A percentile compares a stretch with the other conserved stretches of the same genome.
Evolutionary conservation across 2,113 vertebrate genomes (phyloP).

Genomic region (Pogonocichla stellata): DNA sequence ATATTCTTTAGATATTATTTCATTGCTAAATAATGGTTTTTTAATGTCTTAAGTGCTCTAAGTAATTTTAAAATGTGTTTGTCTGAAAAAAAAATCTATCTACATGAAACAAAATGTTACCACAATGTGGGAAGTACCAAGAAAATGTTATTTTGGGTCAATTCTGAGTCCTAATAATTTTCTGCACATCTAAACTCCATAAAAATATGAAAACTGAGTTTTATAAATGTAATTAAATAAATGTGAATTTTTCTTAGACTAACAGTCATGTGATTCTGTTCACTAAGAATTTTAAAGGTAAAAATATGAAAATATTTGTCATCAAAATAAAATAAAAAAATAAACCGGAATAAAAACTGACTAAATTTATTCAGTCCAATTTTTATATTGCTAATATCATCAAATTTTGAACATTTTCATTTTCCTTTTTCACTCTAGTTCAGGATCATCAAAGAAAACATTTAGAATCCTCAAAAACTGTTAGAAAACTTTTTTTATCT

Average conservation of each 20-base stretch:
- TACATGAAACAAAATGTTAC: not conserved
- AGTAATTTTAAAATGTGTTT: not conserved
- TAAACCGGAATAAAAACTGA: fast-evolving
- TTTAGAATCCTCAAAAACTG: not conserved
- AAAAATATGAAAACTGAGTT: not conserved
- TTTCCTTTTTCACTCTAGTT: not conserved
- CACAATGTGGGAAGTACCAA: not conserved
- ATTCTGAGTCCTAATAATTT: not conserved
- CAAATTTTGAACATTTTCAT: not conserved
- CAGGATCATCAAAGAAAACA: not conserved
- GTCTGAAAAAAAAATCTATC: not conserved
- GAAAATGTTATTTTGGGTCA: not conserved
- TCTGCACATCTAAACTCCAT: not conserved
- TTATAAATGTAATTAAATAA: not conserved
- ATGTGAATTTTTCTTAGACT: not conserved
- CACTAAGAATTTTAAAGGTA: not conserved
- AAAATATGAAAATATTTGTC: not conserved
- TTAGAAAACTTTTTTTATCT: fast-evolving
- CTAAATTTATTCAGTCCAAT: fast-evolving
- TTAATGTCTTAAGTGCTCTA: not conserved
- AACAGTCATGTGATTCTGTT: not conserved
- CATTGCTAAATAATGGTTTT: not conserved
- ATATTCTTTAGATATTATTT: not conserved
- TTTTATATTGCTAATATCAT: not conserved
- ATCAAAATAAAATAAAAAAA: not conserved